Evolutionary conservation across 2,797 vertebrate genomes (phyloP), one percentile per base, ranked within the genome.

Genomic region (Leuciscus waleckii): DNA sequence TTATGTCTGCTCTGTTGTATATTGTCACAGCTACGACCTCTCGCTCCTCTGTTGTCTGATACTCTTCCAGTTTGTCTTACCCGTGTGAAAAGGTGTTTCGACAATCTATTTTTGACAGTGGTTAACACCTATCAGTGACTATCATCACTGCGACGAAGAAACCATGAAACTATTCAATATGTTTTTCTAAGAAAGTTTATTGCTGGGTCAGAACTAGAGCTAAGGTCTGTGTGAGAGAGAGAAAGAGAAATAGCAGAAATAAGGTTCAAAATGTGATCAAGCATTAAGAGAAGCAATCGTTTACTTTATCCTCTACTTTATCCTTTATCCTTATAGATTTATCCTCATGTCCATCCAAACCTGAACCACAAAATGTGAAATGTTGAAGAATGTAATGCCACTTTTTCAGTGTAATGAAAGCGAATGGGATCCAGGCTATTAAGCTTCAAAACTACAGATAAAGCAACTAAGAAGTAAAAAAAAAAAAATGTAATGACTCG

Each of bases 1-100:
- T 91, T 89, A 89, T 88, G 87, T 89, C 87, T 90, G 78, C 75
- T 54, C 39, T 82, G 46, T 67, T 81, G 81, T 82, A 10, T 80
- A 81, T 85, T 86, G 81, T 85, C 84, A 88, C 41, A 58, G 75
- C 70, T 85, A 43, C 11, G n/a, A 71, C 71, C 63, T 81, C 58
- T 63, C 51, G n/a, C 73, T 56, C 51, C 46, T 77, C 70, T 74
- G 68, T 67, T 85, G 82, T 90, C 85, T 87, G 77, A 70, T 79
- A 29, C 56, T 87, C 73, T 88, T 89, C 85, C 85, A 87, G 67
- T 73, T 83, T 65, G 46, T 23, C 35, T 81, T 67, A 69, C 71
- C 73, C 29, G 21, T 87, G 69, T 82, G 58, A 81, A 81, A 85
- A 26, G 32, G 67, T 35, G 19, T 69, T 79, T 26, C 32, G 29